Percentiles rank a stretch among this genome's conserved stretches.
These are phyloP conservation scores for Sebastes aleutianus DNA, from an alignment of 2,797 vertebrate genomes.

Conservation along the genomic window DNA sequence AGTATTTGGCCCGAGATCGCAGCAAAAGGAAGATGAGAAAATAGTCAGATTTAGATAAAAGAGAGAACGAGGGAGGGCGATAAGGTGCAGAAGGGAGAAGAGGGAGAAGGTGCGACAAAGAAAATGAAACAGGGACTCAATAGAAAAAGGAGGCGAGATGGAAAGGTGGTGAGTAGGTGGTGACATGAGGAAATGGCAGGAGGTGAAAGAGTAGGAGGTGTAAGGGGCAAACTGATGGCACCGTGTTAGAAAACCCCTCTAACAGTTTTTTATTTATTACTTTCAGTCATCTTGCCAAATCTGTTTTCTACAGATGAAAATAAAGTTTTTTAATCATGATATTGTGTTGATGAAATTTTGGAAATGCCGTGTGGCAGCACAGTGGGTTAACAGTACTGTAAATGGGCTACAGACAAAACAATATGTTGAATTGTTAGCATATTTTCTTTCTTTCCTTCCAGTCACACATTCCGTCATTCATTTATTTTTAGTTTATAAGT, in stretches of 20 bases:
- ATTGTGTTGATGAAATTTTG: neutral
- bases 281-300: constrained; percentile 10
- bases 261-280: constrained; percentile 16
- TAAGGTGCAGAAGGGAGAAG: neutral
- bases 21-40: constrained; percentile 24
- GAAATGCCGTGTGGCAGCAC: neutral
- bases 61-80: neutral
- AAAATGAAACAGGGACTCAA: constrained; percentile 19
- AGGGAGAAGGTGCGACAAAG: constrained; percentile 10
- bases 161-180: constrained; percentile 72
- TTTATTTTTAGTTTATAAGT: neutral
- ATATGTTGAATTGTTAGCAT: neutral
- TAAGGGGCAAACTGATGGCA: constrained; percentile 34
- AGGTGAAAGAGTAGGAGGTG: constrained; percentile 47
- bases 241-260: constrained; percentile 12
- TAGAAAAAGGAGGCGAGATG: constrained; percentile 33
- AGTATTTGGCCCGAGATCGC: constrained; percentile 23
- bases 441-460: neutral
- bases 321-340: neutral
- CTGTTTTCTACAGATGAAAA: constrained; percentile 12
- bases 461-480: neutral
- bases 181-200: constrained; percentile 34
- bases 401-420: neutral
- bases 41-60: constrained; percentile 24
- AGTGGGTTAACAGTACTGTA: neutral